Conservation (phyloP, 1,140 invertebrate species). For the Cylas formicarius region DNA sequence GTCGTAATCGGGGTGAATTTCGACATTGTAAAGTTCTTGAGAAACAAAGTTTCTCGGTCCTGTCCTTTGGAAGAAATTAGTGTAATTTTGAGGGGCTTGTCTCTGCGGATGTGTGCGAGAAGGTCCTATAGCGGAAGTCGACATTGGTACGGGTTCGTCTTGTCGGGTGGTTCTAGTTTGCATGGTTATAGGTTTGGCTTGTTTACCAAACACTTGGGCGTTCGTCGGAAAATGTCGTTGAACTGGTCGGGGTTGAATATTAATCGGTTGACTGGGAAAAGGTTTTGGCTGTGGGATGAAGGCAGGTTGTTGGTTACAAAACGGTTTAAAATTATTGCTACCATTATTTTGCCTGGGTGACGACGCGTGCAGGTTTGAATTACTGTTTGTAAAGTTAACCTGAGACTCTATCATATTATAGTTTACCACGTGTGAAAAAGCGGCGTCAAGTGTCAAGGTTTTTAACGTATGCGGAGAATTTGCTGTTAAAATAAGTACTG, state of each 20-base stretch:
- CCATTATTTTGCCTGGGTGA: background rate
- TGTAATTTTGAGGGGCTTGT: background rate
- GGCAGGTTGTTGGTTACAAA: background rate
- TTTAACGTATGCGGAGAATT: background rate
- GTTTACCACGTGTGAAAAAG: background rate
- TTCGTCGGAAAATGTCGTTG: slow-evolving; percentile 3
- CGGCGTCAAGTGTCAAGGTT: background rate
- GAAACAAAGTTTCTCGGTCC: slow-evolving; percentile 6
- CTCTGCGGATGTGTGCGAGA: background rate
- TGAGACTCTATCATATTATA: too few relatives aligned
- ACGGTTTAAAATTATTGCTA: slow-evolving; percentile 4
- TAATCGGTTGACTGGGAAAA: too few relatives aligned
- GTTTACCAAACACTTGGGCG: background rate
- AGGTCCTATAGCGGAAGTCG: background rate
- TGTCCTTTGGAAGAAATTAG: background rate
- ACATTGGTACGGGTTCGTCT: background rate
- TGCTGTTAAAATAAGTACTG: slow-evolving; percentile 6
- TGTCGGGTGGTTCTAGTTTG: background rate
- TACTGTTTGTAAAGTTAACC: slow-evolving; percentile 1
- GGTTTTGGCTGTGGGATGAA: slow-evolving; percentile 1
- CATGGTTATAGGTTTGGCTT: background rate
- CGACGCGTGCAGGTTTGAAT: background rate
- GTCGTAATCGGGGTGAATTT: background rate
- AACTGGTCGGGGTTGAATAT: background rate
- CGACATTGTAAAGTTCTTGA: background rate